These are phyloP conservation scores for Diadophis punctatus DNA, from an alignment of 2,113 vertebrate genomes.

Conservation along the genomic window DNA sequence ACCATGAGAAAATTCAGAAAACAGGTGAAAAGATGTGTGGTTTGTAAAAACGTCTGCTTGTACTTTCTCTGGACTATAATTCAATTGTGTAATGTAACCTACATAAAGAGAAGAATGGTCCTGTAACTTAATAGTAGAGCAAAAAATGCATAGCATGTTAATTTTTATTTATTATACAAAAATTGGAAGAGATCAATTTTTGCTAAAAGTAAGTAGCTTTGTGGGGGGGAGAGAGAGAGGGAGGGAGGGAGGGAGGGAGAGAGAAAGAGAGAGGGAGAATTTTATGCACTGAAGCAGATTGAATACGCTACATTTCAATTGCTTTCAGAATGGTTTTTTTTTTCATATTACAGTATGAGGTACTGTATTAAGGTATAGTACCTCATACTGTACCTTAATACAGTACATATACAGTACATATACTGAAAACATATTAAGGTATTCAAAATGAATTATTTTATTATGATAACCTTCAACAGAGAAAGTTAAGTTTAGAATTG, in stretches of 20 bases:
- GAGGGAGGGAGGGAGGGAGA: too few species aligned
- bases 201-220: constrained; percentile 21
- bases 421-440: too few species aligned
- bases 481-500: constrained; percentile 29
- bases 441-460: constrained; percentile 39
- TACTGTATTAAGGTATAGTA: too few species aligned
- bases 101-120: not conserved
- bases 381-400: too few species aligned
- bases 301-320: constrained; percentile 46
- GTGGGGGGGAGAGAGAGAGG: not conserved
- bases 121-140: not conserved
- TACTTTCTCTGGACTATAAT: too few species aligned
- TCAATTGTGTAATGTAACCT: not conserved
- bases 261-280: not conserved
- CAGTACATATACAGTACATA: too few species aligned
- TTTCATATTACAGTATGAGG: constrained; percentile 32
- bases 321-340: constrained; percentile 36
- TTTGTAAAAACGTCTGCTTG: not conserved
- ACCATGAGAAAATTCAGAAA: constrained; percentile 16
- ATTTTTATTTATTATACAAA: constrained; percentile 15
- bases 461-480: constrained; percentile 33
- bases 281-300: constrained; percentile 41
- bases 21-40: not conserved
- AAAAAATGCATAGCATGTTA: not conserved
- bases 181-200: constrained; percentile 21